A percentile compares a stretch with the other conserved stretches of the same genome.
These are phyloP conservation scores for Phalacrocorax carbo DNA, from an alignment of 2,113 vertebrate species.

Conservation along the genomic window DNA sequence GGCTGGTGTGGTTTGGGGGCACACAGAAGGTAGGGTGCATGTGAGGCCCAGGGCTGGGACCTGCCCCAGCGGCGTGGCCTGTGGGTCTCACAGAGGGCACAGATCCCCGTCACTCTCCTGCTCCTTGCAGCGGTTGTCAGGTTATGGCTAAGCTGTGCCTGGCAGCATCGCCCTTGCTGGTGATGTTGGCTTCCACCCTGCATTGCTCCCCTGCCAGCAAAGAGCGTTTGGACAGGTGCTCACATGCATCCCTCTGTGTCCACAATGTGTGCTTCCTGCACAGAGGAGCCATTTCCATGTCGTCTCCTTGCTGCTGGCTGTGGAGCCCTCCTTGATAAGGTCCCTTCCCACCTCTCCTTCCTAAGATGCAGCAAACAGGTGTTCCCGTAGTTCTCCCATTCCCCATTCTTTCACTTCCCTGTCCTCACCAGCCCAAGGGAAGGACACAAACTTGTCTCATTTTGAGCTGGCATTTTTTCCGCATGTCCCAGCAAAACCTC, in stretches of 20 bases:
- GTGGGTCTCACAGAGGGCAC: neutral
- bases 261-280: neutral
- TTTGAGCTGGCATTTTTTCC: neutral
- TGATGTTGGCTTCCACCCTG: neutral
- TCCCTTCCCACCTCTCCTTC: neutral
- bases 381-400: neutral
- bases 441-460: neutral
- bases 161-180: neutral
- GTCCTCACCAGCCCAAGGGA: neutral
- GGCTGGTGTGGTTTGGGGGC: neutral
- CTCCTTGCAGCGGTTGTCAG: neutral
- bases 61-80: rapidly evolving
- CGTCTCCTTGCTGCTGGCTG: neutral
- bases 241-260: neutral
- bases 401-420: neutral
- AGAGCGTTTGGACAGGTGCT: neutral
- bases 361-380: neutral
- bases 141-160: neutral
- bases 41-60: neutral
- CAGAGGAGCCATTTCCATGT: neutral
- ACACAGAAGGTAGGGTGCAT: neutral
- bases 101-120: rapidly evolving
- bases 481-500: neutral
- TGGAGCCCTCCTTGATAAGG: neutral
- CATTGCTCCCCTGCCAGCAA: neutral